These are phyloP conservation scores for Synanceia verrucosa DNA, from an alignment of 2,797 vertebrate species.

Conservation along the genomic window DNA sequence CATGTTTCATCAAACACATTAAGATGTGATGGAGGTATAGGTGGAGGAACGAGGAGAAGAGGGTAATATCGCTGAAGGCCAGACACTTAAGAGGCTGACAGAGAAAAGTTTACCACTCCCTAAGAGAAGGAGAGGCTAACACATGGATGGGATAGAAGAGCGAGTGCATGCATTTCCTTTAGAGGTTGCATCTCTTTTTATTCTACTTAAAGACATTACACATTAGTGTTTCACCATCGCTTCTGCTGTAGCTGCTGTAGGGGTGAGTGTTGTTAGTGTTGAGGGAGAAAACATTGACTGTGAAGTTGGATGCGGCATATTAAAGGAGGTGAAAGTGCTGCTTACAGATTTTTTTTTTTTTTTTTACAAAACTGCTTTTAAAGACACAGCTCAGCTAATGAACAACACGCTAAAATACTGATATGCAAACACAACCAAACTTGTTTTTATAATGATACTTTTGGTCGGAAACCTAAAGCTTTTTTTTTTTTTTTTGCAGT, in stretches of 20 bases:
- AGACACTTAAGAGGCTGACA: slow-evolving; percentile 62
- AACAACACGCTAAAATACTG: neutral
- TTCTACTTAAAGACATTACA: slow-evolving; percentile 49
- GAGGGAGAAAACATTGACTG: slow-evolving; percentile 32
- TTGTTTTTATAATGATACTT: neutral
- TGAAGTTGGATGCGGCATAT: slow-evolving; percentile 22
- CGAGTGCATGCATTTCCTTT: slow-evolving; percentile 15
- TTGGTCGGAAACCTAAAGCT: slow-evolving; percentile 2
- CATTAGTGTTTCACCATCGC: slow-evolving; percentile 12
- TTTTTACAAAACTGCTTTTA: neutral
- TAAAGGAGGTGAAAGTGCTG: slow-evolving; percentile 18
- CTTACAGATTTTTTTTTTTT: neutral
- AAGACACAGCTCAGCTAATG: slow-evolving; percentile 20
- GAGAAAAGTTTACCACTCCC: slow-evolving; percentile 59
- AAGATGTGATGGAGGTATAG: slow-evolving; percentile 66
- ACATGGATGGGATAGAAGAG: neutral
- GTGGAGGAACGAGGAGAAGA: slow-evolving; percentile 27
- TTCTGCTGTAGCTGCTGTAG: slow-evolving; percentile 5
- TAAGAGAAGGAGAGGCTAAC: slow-evolving; percentile 18
- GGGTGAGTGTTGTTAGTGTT: slow-evolving; percentile 25
- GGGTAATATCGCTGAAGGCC: slow-evolving; percentile 63
- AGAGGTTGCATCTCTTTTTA: slow-evolving; percentile 39
- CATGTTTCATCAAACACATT: slow-evolving; percentile 80
- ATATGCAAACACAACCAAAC: slow-evolving; percentile 32
- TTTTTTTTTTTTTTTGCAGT: slow-evolving; percentile 21